Base-by-base conservation (phyloP, 2,888 invertebrate species). In the Netelia virgata region DNA sequence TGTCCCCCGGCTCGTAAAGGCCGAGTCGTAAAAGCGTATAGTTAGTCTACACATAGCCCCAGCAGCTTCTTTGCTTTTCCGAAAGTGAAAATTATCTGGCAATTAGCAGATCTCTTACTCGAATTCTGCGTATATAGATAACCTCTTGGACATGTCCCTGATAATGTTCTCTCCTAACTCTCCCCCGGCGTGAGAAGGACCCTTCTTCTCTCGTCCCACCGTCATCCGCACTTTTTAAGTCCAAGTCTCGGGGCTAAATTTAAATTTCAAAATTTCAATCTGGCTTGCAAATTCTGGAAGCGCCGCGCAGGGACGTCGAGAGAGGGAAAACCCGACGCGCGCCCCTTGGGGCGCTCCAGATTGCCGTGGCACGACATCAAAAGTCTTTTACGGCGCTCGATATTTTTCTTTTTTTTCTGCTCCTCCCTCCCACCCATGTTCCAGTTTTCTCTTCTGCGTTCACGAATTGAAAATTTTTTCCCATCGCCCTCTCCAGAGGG, bases 231-330 rank as follows among this genome's bases (percentile, higher is more conserved):
- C 91, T 91, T 92, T 93, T 93, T 92, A 92, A 90, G 90, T 92
- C 92, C 90, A 90, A 93, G 91, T 92, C 91, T 85, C 91, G 85
- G 88, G 80, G 88, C 82, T 88, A 92, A 93, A 94, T 94, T 94
- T 94, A 94, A 94, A 94, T 94, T 94, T 94, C 94, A 94, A 94
- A 94, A 94, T 94, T 93, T 92, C 93, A 94, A 94, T 94, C 94
- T 94, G 94, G 94, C 91, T 94, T 94, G 94, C 94, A 94, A 94
- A 94, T 94, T 94, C 90, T 88, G 83, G 87, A 86, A 87, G 87
- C 90, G 87, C 87, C 89, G 66, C 41, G 57, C 41, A 78, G 23
- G 70, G 61, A 59, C 53, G 70, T 64, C 53, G 75, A 61, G 78
- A 66, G 66, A 85, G 85, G 66, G 75, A 73, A 68, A 75, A 85